Conservation (phyloP, 2,113 vertebrate species). For the Procapra przewalskii region DNA sequence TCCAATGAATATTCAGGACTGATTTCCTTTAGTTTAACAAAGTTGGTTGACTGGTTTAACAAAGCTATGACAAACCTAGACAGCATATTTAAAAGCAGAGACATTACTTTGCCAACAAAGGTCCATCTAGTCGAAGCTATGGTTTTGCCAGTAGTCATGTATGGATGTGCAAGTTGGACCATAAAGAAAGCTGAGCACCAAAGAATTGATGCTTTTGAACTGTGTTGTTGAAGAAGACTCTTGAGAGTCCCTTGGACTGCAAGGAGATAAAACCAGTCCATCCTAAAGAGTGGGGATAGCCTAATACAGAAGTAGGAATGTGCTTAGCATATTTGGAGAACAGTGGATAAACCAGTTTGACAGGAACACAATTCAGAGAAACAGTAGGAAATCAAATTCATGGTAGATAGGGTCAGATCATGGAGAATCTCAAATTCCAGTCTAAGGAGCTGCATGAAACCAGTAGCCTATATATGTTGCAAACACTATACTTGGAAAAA, state of each 20-base stretch:
- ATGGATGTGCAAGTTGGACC: not conserved
- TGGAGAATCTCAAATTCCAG: not conserved
- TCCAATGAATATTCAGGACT: not conserved
- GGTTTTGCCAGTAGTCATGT: not conserved
- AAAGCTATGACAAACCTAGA: not conserved
- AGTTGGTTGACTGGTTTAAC: not conserved
- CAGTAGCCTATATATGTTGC: not conserved
- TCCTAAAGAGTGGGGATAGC: not conserved
- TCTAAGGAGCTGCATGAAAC: not conserved
- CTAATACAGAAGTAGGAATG: not conserved
- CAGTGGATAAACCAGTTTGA: not conserved
- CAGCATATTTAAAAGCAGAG: not conserved
- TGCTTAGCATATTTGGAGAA: not conserved
- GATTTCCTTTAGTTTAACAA: not conserved
- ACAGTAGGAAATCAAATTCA: not conserved
- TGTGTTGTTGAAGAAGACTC: not conserved
- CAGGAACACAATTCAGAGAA: not conserved
- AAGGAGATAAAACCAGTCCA: not conserved
- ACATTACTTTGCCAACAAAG: not conserved
- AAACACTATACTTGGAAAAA: conserved; percentile 15
- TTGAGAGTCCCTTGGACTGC: not conserved
- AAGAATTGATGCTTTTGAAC: not conserved
- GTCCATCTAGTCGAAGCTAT: not conserved
- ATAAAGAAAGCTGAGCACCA: not conserved
- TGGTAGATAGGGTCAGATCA: not conserved